Base-by-base conservation (phyloP, 2,888 invertebrate species). In the Deilephila porcellus region DNA sequence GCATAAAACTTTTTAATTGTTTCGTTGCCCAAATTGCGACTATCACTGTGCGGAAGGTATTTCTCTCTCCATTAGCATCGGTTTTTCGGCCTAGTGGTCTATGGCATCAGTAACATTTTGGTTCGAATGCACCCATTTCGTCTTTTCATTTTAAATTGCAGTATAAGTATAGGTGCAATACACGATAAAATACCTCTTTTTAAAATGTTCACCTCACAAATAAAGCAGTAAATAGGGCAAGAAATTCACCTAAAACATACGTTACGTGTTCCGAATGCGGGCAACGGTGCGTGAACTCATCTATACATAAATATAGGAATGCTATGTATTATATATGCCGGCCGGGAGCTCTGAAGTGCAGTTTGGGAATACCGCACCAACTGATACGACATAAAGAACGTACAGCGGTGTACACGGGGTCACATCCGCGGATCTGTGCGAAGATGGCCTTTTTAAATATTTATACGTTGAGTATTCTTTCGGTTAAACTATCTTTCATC, bases 341-440 rank as follows among this genome's bases (percentile, higher is more conserved):
- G 87, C 82, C 86, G 88, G 88, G 87, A 89, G 85, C 92, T 86
- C 92, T 93, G 89, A 94, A 94, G 94, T 94, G 94, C 93, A 93
- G 93, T 94, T 94, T 90, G 94, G 94, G 94, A 94, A 94, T 94
- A 94, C 93, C 91, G 92, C 91, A 93, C 91, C 92, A 91, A 89
- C 93, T 93, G 93, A 94, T 94, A 93, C 89, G 89, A 88, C 88
- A 91, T 93, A 93, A 94, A 93, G 89, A 90, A 90, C 87, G 52
- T 81, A 82, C 82, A 84, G 82, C 75, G 84, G 75, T 74, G 74
- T 78, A 86, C 83, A 83, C 74, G 88, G 81, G 78, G 70, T 74
- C 45, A 56, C 32, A 71, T 32, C 71, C 52, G 17, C 60, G 72
- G 83, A 85, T 80, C 73, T 73, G 77, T 82, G 73, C 73, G 75